Percentiles rank a stretch among this genome's conserved stretches.
These are phyloP conservation scores for Betta splendens DNA, from an alignment of 2,797 vertebrate species.

Conservation along the genomic window DNA sequence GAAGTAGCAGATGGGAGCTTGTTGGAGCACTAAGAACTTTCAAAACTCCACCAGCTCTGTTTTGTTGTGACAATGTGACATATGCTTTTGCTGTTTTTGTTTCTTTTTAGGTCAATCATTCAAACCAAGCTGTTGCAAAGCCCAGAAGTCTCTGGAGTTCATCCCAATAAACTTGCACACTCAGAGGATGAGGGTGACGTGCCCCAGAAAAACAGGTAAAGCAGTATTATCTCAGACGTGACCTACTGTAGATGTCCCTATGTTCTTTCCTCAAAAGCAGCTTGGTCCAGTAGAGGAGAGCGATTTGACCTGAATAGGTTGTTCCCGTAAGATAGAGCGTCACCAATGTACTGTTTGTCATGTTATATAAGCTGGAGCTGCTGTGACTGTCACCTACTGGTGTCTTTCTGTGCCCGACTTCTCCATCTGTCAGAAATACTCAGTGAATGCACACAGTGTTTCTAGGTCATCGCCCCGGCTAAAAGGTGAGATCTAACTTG, in stretches of 20 bases:
- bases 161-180: slow-evolving; percentile 97
- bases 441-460: slow-evolving; percentile 29
- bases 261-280: slow-evolving; percentile 7
- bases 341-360: slow-evolving; percentile 4
- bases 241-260: neutral
- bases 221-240: neutral
- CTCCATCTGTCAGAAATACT: slow-evolving; percentile 56
- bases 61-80: slow-evolving; percentile 13
- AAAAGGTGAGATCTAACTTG: slow-evolving; percentile 63
- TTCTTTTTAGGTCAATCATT: slow-evolving; percentile 88
- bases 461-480: slow-evolving; percentile 52
- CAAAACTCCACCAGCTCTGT: slow-evolving; percentile 9
- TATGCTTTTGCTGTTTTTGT: slow-evolving; percentile 32
- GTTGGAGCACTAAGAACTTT: slow-evolving; percentile 13
- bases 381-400: slow-evolving; percentile 20
- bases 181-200: slow-evolving; percentile 94
- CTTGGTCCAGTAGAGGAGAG: neutral
- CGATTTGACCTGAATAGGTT: slow-evolving; percentile 4
- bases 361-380: slow-evolving; percentile 12
- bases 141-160: slow-evolving; percentile 96
- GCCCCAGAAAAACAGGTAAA: slow-evolving; percentile 92
- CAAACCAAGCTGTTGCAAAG: slow-evolving; percentile 97
- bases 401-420: slow-evolving; percentile 32
- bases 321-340: neutral
- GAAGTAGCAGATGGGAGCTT: slow-evolving; percentile 9